phyloP scores from a whole-genome alignment of 2,113 vertebrate genomes.

The Cynoglossus semilaevis region DNA sequence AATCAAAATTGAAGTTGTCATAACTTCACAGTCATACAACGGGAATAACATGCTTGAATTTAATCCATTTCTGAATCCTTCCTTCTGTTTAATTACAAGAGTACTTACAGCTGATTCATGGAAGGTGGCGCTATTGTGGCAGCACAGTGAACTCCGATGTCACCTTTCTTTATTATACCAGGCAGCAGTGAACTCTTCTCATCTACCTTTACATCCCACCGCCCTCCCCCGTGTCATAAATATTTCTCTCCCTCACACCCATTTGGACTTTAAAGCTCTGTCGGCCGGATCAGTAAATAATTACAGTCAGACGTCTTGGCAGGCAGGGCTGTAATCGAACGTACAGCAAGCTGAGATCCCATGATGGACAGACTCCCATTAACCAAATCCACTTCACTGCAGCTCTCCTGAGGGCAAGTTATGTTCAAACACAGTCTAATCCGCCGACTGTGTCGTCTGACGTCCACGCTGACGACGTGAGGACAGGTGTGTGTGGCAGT shows the following conservation, averaged over 20 bases:
- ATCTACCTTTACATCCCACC: slow-evolving; percentile 4
- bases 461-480: slow-evolving; percentile 23
- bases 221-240: not conserved
- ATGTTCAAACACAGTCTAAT: slow-evolving; percentile 59
- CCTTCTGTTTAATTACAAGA: too few relatives aligned
- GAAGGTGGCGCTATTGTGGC: too few relatives aligned
- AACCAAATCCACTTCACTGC: slow-evolving; percentile 60
- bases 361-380: slow-evolving; percentile 69
- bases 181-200: not conserved
- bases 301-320: slow-evolving; percentile 53
- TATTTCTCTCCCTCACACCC: not conserved
- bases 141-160: too few relatives aligned
- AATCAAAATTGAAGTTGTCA: too few relatives aligned
- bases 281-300: slow-evolving; percentile 68
- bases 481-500: slow-evolving; percentile 39
- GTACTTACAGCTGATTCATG: too few relatives aligned
- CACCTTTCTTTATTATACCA: not conserved
- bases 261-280: slow-evolving; percentile 59
- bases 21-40: too few relatives aligned
- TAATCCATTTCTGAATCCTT: too few relatives aligned
- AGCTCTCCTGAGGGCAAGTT: slow-evolving; percentile 47
- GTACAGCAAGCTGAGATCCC: slow-evolving; percentile 58
- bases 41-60: too few relatives aligned
- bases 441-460: slow-evolving; percentile 38
- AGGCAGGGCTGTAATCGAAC: slow-evolving; percentile 60